A percentile compares a stretch with the other conserved stretches of the same genome.
Evolutionary conservation across 2,113 vertebrate genomes (phyloP).

Genomic region (Hydrochoerus hydrochaeris): DNA sequence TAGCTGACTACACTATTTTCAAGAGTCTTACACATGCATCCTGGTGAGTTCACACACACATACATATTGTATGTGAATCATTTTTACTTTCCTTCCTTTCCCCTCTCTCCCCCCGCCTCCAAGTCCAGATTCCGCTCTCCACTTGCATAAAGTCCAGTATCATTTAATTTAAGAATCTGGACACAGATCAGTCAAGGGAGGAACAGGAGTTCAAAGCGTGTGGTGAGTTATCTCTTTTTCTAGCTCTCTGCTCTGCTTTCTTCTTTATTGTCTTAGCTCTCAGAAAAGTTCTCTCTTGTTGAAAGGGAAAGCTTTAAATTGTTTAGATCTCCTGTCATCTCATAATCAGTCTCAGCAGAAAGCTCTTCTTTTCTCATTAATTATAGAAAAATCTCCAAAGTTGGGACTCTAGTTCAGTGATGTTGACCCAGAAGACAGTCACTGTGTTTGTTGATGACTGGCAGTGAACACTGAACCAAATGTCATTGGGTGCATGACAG

Average conservation of each 20-base stretch:
- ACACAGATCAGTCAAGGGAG: background rate
- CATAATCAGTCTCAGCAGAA: background rate
- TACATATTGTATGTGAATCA: background rate
- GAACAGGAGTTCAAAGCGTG: background rate
- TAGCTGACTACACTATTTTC: background rate
- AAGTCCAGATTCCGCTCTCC: background rate
- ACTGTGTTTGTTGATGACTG: background rate
- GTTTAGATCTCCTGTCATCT: background rate
- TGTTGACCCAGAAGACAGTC: background rate
- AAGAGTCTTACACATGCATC: background rate
- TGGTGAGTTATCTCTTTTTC: background rate
- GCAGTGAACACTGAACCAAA: background rate
- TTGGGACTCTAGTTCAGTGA: background rate
- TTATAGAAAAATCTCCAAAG: background rate
- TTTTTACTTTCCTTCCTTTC: background rate
- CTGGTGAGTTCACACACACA: background rate
- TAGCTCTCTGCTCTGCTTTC: background rate
- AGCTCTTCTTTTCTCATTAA: background rate
- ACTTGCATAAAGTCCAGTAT: background rate
- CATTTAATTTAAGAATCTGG: background rate
- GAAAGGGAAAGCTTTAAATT: background rate
- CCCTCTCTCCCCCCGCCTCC: background rate
- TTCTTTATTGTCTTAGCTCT: background rate
- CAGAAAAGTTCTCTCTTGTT: background rate
- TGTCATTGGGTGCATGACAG: background rate